Evolutionary conservation across 2,888 invertebrate genomes (phyloP).

Genomic region (Synergus itoensis): DNA sequence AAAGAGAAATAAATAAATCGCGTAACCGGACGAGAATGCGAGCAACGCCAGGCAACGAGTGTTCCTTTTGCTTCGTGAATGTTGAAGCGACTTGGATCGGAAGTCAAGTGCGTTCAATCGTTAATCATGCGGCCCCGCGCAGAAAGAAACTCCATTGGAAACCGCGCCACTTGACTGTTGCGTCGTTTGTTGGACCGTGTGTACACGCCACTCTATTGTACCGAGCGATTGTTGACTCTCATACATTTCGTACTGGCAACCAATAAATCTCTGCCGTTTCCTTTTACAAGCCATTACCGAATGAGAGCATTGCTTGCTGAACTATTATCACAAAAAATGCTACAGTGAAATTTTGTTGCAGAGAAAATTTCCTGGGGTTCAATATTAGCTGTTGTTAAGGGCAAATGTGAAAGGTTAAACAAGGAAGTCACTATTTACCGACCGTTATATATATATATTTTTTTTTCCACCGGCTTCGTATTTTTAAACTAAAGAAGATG

Average conservation of each 20-base stretch:
- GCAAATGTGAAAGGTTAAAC: too few species aligned
- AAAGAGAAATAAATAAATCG: slow-evolving; percentile 63
- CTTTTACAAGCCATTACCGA: slow-evolving; percentile 75
- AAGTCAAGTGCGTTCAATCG: slow-evolving; percentile 77
- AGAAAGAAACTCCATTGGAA: slow-evolving; percentile 71
- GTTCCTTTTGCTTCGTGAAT: slow-evolving; percentile 57
- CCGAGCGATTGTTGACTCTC: slow-evolving; percentile 68
- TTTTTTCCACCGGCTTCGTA: too few species aligned
- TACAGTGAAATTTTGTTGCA: too few species aligned
- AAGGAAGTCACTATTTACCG: too few species aligned
- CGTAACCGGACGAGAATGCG: slow-evolving; percentile 54
- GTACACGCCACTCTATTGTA: slow-evolving; percentile 60
- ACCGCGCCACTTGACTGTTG: slow-evolving; percentile 61
- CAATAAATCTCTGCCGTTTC: slow-evolving; percentile 74
- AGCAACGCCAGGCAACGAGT: slow-evolving; percentile 49
- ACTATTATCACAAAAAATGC: background rate
- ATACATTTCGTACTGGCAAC: slow-evolving; percentile 67
- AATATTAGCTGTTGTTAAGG: too few species aligned
- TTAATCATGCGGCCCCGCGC: slow-evolving; percentile 72
- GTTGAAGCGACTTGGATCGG: slow-evolving; percentile 71
- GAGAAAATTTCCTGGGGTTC: too few species aligned
- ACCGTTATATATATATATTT: too few species aligned
- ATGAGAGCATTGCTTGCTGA: slow-evolving; percentile 59
- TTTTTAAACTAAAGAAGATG: too few species aligned
- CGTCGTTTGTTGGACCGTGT: slow-evolving; percentile 63